phyloP scores from a whole-genome alignment of 1,140 invertebrate genomes.

The Trissolcus basalis region DNA sequence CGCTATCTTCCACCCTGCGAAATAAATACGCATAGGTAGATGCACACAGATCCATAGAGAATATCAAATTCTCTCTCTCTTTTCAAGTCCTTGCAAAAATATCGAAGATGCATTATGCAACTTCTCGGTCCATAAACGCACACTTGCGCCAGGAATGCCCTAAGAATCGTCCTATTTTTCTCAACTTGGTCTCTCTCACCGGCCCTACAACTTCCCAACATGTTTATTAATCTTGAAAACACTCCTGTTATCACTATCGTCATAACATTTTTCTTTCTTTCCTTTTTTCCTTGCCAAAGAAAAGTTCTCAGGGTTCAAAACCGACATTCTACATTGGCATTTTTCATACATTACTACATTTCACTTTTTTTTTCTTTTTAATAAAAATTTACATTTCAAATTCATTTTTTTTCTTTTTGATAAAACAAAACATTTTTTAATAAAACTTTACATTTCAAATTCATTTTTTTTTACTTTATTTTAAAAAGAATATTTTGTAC shows the following conservation, averaged over 20 bases:
- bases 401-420: no score
- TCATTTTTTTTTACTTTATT: no score
- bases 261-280: conserved; percentile 23
- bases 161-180: conserved; percentile 46
- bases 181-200: conserved; percentile 17
- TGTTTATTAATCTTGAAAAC: conserved; percentile 55
- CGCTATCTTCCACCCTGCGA: no score
- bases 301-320: neutral
- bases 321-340: no score
- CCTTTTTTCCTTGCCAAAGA: neutral
- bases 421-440: no score
- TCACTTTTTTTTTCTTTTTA: no score
- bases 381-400: no score
- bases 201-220: conserved; percentile 41
- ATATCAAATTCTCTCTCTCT: conserved; percentile 45
- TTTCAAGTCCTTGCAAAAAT: conserved; percentile 65
- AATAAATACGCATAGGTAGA: conserved; percentile 40
- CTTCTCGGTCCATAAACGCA: conserved; percentile 72
- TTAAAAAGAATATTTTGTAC: no score
- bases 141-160: conserved; percentile 63
- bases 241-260: conserved; percentile 26
- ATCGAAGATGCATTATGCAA: conserved; percentile 74
- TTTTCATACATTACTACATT: no score
- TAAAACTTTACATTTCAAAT: no score
- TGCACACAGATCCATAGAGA: conserved; percentile 34